These are phyloP conservation scores for Myiozetetes cayanensis DNA, from an alignment of 2,113 vertebrate genomes.

Conservation along the genomic window DNA sequence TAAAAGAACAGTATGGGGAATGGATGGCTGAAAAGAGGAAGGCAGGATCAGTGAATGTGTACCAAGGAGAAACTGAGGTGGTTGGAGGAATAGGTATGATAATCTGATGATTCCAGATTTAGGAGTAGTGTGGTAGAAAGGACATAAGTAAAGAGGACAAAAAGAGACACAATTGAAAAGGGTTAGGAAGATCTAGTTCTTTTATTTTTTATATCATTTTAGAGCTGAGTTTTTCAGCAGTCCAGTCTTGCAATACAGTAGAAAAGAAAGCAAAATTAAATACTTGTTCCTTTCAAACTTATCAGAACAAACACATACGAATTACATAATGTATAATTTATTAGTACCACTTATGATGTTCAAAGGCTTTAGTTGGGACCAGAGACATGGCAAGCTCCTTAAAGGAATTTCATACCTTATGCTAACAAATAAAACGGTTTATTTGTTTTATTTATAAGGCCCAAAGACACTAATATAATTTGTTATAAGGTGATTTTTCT, in stretches of 20 bases:
- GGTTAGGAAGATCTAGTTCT: background rate
- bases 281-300: background rate
- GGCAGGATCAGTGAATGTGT: background rate
- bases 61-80: background rate
- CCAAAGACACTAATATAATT: background rate
- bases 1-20: background rate
- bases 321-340: background rate
- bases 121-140: background rate
- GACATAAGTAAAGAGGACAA: background rate
- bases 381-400: background rate
- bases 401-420: background rate
- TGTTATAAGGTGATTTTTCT: background rate
- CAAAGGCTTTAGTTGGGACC: background rate
- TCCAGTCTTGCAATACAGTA: background rate
- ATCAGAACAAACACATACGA: background rate
- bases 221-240: background rate
- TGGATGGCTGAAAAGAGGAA: background rate
- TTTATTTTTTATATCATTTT: background rate
- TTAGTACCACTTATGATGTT: background rate
- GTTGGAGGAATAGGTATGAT: background rate
- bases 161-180: background rate
- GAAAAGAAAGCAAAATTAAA: background rate
- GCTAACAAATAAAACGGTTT: background rate
- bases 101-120: background rate
- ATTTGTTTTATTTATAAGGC: background rate